phyloP scores from a whole-genome alignment of 2,888 invertebrate genomes.

The Branchipolynoe longqiensis region DNA sequence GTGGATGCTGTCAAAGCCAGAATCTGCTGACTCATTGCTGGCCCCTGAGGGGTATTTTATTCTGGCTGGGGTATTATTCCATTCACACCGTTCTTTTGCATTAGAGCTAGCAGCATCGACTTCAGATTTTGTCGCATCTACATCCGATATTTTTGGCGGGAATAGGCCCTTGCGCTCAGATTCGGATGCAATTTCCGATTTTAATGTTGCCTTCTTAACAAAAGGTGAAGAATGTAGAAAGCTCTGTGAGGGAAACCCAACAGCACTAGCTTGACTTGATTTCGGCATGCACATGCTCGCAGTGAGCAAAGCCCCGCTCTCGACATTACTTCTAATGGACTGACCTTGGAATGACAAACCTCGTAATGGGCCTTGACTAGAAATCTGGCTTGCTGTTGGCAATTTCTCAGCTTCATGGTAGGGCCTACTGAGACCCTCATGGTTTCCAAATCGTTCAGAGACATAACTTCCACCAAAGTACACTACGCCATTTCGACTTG shows the following conservation, averaged over 20 bases:
- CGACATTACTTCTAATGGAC: background rate
- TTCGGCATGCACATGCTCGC: background rate
- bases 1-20: constrained; percentile 23
- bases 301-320: background rate
- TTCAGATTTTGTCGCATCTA: no score
- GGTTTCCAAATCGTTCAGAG: no score
- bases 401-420: no score
- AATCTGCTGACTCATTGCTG: constrained; percentile 19
- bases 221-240: background rate
- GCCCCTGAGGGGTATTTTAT: background rate
- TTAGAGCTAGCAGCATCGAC: no score
- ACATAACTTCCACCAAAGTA: no score
- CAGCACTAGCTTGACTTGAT: background rate
- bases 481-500: no score
- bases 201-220: background rate
- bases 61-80: background rate
- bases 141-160: background rate
- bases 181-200: background rate
- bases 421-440: no score
- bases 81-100: background rate
- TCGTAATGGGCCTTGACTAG: no score
- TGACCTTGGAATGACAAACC: no score
- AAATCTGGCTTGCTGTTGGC: no score
- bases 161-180: background rate
- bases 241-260: background rate